Evolutionary conservation across 2,113 vertebrate species (phyloP), one percentile per base, ranked within the genome.

Genomic region (Rhea americana): DNA sequence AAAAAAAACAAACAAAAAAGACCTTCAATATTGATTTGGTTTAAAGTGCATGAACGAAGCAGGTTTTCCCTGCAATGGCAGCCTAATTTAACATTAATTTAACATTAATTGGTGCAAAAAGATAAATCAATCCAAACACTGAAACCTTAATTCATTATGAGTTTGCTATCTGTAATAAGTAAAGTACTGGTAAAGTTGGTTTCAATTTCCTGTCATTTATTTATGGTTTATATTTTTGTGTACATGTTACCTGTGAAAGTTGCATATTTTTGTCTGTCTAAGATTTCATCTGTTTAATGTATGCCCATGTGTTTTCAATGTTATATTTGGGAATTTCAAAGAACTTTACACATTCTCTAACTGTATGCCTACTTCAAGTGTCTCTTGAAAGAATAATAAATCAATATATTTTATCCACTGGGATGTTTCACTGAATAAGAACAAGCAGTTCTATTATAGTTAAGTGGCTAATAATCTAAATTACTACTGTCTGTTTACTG

Each of bases 401-500:
- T 82, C n/a, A 43, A 16, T 67, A 32, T 67, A 53, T 55, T 92
- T 87, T 73, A 74, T 82, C 55, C 30, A 55, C 30, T 71, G 10
- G 15, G 41, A 87, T 85, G 26, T 63, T 21, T 56, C 85, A 67
- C 63, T 56, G 87, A 91, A 77, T 55, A 89, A 56, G 50, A 72
- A 80, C 21, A 90, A 92, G 16, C 8, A 82, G 51, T 51, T 92
- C 50, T 89, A 20, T 80, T 68, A 63, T 3, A 89, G 59, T 59
- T 59, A 92, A 89, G 37, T 67, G 51, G 37, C 24, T 91, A 91
- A 83, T 21, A 85, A 20, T 45, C n/a, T 80, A 53, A 89, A 90
- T 89, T 91, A 65, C 26, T 85, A 22, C 61, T 86, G 30, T 63
- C 48, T 87, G 16, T 91, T 85, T 91, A 39, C 59, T 91, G 30